Evolutionary conservation across 2,113 vertebrate species (phyloP), one percentile per base, ranked within the genome.

Genomic region (Salvelinus fontinalis): DNA sequence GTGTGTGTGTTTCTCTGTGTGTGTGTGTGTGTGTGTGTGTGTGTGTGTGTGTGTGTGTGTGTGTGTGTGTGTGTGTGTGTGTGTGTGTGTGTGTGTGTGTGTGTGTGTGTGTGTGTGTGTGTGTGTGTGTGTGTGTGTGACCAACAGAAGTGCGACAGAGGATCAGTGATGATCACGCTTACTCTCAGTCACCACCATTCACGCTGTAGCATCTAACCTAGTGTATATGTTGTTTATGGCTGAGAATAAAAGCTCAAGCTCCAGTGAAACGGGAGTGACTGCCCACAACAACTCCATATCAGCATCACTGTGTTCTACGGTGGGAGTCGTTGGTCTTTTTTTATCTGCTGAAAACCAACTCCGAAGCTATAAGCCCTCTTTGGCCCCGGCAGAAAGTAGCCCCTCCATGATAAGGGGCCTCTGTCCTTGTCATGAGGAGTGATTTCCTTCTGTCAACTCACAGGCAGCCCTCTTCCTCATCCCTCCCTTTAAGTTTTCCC

Each of bases 381-480:
- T 22, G 20, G 78, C 80, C 83, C 83, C 62, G 78, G 78, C 87
- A 79, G 86, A 90, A 70, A 84, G 83, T 71, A 71, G 72, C 77
- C 78, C 24, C 85, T 77, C 76, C 87, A n/a, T 62, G 89, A 91
- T 91, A 90, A 90, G 81, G 14, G 82, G 78, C 71, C 81, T 89
- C 82, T 87, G 87, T 92, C 88, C 86, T 90, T 90, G 89, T 91
- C 88, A 89, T 73, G 70, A 89, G 86, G 83, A 91, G 88, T 83
- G 89, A 91, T 91, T 88, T 88, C 85, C 86, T 60, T 87, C 89
- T 90, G 86, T 90, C 87, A 88, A 74, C 76, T 86, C 75, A 74
- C 79, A 76, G 88, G 87, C 89, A 90, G 89, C 83, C 80, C 86
- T 86, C 80, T 89, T 87, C 77, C 85, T 90, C 90, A 89, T 88